Evolutionary conservation across 2,113 vertebrate species (phyloP).

Genomic region (Chionis minor): DNA sequence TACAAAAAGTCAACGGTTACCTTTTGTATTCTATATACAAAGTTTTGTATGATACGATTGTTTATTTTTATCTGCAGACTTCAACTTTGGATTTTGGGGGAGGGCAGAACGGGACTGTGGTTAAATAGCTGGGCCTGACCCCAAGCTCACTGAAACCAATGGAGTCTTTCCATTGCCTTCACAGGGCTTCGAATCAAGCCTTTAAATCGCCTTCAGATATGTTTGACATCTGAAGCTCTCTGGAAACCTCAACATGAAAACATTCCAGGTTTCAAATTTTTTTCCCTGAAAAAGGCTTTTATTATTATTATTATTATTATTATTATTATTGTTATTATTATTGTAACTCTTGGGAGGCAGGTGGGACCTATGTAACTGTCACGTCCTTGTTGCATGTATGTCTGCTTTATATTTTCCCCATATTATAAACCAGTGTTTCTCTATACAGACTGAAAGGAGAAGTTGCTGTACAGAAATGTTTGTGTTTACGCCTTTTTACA

Average conservation of each 20-base stretch:
- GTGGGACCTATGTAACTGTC: slow-evolving; percentile 66
- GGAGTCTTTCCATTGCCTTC: slow-evolving; percentile 62
- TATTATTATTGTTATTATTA: slow-evolving; percentile 45
- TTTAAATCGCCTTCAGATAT: slow-evolving; percentile 59
- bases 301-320: slow-evolving; percentile 16
- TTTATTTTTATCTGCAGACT: slow-evolving; percentile 80
- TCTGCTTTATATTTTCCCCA: slow-evolving; percentile 72
- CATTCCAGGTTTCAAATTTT: slow-evolving; percentile 76
- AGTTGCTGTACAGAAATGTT: slow-evolving; percentile 70
- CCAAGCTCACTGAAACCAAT: slow-evolving; percentile 46
- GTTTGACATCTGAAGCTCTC: slow-evolving; percentile 59
- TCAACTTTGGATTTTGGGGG: slow-evolving; percentile 61
- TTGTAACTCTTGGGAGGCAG: slow-evolving; percentile 53
- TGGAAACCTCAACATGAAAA: slow-evolving; percentile 74
- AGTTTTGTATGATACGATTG: slow-evolving; percentile 79
- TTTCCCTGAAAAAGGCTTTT: slow-evolving; percentile 41
- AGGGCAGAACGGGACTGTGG: slow-evolving; percentile 52
- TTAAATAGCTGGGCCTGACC: slow-evolving; percentile 62
- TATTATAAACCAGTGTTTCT: slow-evolving; percentile 74
- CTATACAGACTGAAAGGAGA: slow-evolving; percentile 65
- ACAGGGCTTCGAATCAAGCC: slow-evolving; percentile 57
- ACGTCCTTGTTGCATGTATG: slow-evolving; percentile 70
- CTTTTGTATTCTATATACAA: slow-evolving; percentile 84
- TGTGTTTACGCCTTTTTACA: slow-evolving; percentile 68
- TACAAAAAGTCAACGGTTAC: slow-evolving; percentile 81